Evolutionary conservation across 2,113 vertebrate genomes (phyloP).

Genomic region (Vidua macroura): DNA sequence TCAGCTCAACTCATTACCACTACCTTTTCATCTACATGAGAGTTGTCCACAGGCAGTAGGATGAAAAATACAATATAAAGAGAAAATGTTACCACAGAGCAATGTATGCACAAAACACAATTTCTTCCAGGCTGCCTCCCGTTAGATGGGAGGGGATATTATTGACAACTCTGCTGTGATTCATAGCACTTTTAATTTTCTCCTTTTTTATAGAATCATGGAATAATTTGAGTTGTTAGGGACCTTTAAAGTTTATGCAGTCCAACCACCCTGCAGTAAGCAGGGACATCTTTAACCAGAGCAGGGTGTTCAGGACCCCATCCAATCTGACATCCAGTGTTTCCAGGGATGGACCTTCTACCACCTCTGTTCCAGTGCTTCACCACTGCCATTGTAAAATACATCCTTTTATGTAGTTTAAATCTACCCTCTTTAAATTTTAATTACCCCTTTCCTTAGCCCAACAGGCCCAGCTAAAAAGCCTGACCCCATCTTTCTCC

Average conservation of each 20-base stretch:
- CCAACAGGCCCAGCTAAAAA: not conserved
- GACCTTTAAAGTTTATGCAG: not conserved
- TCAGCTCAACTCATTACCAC: not conserved
- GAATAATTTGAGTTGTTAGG: not conserved
- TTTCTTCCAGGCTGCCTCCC: not conserved
- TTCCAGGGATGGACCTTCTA: not conserved
- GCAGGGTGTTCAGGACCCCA: not conserved
- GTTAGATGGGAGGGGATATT: not conserved
- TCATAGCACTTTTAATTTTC: not conserved
- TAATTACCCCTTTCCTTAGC: not conserved
- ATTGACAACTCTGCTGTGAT: not conserved
- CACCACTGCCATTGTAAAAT: not conserved
- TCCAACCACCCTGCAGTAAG: no score
- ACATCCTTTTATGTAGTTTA: not conserved
- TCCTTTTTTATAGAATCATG: not conserved
- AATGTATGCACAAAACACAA: not conserved
- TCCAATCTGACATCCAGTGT: not conserved
- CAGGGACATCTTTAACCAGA: not conserved
- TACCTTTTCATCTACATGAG: not conserved
- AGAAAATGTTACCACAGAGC: not conserved
- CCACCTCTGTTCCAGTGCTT: not conserved
- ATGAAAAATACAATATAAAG: slow-evolving; percentile 9
- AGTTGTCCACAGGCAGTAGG: not conserved
- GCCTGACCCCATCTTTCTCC: not conserved
- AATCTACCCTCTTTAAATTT: not conserved